phyloP scores from a whole-genome alignment of 1,140 invertebrate genomes.

The Andrena cerasifolii region DNA sequence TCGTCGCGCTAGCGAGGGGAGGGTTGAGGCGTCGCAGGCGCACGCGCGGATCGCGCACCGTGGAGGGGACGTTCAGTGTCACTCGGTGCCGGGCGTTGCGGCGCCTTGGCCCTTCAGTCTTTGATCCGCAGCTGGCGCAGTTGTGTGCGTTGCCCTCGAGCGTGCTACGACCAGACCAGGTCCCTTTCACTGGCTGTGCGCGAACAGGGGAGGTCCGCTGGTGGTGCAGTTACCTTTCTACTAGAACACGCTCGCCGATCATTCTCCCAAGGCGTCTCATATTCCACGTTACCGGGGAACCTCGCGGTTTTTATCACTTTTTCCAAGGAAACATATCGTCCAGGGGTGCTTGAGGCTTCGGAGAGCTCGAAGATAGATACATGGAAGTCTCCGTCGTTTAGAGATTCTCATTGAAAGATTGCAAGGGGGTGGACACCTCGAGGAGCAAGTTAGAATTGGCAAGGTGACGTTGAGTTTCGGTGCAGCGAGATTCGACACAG shows the following conservation, averaged over 20 bases:
- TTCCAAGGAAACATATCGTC: too few species aligned
- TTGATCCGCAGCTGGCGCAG: constrained; percentile 67
- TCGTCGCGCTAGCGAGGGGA: constrained; percentile 7
- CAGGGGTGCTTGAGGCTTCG: too few species aligned
- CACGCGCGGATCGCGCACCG: constrained; percentile 52
- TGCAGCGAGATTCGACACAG: background rate
- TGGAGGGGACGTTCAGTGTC: constrained; percentile 74
- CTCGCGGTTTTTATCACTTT: background rate
- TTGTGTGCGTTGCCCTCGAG: constrained; percentile 55
- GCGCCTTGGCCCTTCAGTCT: constrained; percentile 73
- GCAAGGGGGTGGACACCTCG: too few species aligned
- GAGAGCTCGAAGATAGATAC: too few species aligned
- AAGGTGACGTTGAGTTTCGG: too few species aligned
- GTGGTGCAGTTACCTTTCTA: constrained; percentile 23
- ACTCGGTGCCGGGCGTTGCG: constrained; percentile 79
- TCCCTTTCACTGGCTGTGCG: constrained; percentile 41
- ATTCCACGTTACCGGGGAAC: background rate
- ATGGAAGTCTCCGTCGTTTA: background rate
- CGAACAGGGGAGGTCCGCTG: constrained; percentile 9
- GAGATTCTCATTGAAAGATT: too few species aligned
- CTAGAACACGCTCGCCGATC: too few species aligned
- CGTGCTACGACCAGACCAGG: constrained; percentile 32
- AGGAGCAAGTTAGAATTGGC: too few species aligned
- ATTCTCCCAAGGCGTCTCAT: too few species aligned
- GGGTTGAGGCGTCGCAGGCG: constrained; percentile 47